Conservation (phyloP, 1,140 invertebrate species). For the Drosophila tropicalis region DNA sequence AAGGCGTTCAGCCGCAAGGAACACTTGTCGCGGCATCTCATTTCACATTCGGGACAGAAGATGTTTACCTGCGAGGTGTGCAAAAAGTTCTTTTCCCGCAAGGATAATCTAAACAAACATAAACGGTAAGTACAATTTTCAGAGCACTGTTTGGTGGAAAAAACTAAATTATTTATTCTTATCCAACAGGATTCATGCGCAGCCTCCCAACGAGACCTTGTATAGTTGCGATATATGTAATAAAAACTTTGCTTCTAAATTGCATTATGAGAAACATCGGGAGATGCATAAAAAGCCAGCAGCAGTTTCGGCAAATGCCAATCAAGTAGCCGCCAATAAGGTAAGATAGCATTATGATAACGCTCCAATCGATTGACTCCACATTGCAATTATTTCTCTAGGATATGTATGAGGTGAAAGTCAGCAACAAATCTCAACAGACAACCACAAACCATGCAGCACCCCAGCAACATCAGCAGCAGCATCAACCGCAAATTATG, state of each 20-base stretch:
- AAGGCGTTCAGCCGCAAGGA: conserved; percentile 90
- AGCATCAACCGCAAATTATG: conserved; percentile 69
- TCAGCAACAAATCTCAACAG: not conserved
- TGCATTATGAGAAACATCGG: conserved; percentile 87
- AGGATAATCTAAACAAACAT: conserved; percentile 91
- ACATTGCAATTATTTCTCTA: not conserved
- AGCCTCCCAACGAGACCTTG: conserved; percentile 86
- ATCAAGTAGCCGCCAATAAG: not conserved
- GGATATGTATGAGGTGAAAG: conserved; percentile 34
- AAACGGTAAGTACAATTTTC: conserved; percentile 73
- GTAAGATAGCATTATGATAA: not conserved
- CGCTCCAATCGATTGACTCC: no score
- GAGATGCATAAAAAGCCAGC: conserved; percentile 65
- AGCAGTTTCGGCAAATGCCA: not conserved
- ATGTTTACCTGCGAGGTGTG: conserved; percentile 90
- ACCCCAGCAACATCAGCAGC: conserved; percentile 37
- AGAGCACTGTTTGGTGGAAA: no score
- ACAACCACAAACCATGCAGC: conserved; percentile 3
- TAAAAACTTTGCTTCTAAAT: conserved; percentile 89
- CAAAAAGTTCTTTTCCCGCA: conserved; percentile 89
- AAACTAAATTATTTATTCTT: not conserved
- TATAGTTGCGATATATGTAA: conserved; percentile 89
- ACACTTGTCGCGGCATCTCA: conserved; percentile 88
- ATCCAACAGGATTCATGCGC: conserved; percentile 60
- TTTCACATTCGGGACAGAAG: conserved; percentile 90